Evolutionary conservation across 2,113 vertebrate species (phyloP).

Genomic region (Daboia siamensis): DNA sequence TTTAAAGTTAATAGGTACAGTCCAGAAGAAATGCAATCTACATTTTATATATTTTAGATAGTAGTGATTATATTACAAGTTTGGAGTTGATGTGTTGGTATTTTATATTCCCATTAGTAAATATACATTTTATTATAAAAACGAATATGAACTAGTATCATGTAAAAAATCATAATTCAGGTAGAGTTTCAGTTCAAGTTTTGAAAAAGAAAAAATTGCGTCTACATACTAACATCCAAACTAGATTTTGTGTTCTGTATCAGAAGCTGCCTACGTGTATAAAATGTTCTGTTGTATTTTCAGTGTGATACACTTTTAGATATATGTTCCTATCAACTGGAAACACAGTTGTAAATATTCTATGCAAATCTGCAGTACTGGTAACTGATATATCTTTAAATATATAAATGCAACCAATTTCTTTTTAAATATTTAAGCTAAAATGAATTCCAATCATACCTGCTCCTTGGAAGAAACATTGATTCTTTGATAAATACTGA

Average conservation of each 20-base stretch:
- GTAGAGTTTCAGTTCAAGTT: background rate
- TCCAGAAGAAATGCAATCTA: background rate
- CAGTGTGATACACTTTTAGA: background rate
- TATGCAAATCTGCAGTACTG: background rate
- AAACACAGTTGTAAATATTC: background rate
- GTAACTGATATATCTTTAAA: background rate
- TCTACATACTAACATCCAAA: background rate
- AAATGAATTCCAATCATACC: constrained; percentile 73
- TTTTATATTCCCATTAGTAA: background rate
- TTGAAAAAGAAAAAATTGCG: background rate
- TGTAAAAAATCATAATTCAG: background rate
- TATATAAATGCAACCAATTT: background rate
- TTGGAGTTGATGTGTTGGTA: background rate
- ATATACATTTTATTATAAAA: background rate
- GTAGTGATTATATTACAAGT: background rate
- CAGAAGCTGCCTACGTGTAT: background rate
- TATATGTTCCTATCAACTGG: background rate
- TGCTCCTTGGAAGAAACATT: constrained; percentile 99
- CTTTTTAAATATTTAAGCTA: background rate
- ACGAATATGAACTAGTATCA: background rate
- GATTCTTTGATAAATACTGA: constrained; percentile 99
- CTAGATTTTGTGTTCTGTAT: background rate
- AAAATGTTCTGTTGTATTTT: background rate
- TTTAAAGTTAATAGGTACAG: background rate
- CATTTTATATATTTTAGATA: background rate